Base-by-base conservation (phyloP, 2,888 invertebrate genomes). In the Ichneumon xanthorius region DNA sequence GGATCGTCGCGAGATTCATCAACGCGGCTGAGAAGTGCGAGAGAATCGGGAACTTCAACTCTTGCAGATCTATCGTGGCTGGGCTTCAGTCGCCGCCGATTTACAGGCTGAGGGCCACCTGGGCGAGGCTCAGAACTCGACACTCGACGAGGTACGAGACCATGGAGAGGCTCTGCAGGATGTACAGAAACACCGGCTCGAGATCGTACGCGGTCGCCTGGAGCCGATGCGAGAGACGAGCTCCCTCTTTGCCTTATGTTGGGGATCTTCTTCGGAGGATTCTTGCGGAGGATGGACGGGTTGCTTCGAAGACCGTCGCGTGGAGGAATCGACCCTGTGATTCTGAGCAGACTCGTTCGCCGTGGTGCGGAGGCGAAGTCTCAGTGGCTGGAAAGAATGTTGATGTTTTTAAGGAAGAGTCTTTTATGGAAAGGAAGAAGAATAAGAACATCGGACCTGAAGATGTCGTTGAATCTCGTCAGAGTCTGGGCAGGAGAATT, bases 21-120 rank as follows among this genome's bases (percentile, higher is more conserved):
- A 95, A 95, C 80, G 94, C 95, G 1, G 95, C 95, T 1, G 93
- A 95, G 67, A 95, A 95, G 84, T 95, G 95, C 85, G 94, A 95
- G 87, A 89, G 90, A 22, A 93, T 95, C 84, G 94, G 94, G 1
- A 95, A 95, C 89, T 95, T 95, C 89, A 95, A 95, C 80, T 95
- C 95, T 0, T 95, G 95, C 76, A 93, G 93, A 80, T 95, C 95
- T 11, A 94, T 95, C 55, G 85, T 95, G 26, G 93, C 94, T 37
- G 95, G 95, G 1, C 90, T 95, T 2, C 95, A 95, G 88, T 94
- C 94, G 72, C 95, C 95, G 0, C 93, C 95, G n/a, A 92, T 95
- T 73, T 95, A 95, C 87, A 91, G 95, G 85, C 89, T 95, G n/a
- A 93, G 91, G 67, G 88, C 85, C 5, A 95, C 95, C 1, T 95